Evolutionary conservation across 2,113 vertebrate genomes (phyloP), one percentile per base, ranked within the genome.

Genomic region (Emydocephalus ijimae): DNA sequence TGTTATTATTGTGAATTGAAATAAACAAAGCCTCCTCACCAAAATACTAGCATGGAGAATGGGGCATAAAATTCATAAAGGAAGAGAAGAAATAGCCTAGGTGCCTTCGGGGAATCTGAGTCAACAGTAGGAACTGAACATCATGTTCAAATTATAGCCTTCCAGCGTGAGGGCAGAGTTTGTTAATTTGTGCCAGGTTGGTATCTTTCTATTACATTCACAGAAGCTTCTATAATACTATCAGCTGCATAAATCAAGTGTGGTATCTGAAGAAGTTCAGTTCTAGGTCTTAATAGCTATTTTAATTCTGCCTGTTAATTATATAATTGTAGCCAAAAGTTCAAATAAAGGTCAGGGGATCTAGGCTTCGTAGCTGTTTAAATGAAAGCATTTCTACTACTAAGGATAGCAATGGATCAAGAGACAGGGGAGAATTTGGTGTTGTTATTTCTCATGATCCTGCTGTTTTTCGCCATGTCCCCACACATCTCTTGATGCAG

Each of bases 161-260:
- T 98, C 97, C 97, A 98, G 97, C 97, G 97, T 98, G 98, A 98
- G 97, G 97, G 97, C 96, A 96, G 97, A 96, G 94, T 97, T 95
- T 95, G 97, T 97, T 98, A 97, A 97, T 98, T 96, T 97, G 93
- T 97, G 96, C 97, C 97, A 97, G 96, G 94, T 94, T 97, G 92
- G 97, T 96, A 97, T 97, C 96, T 90, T 97, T 98, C 96, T 96
- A 97, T 97, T 96, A 97, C 96, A 95, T 97, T 96, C 96, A 93
- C 93, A 92, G 96, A 96, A 97, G 95, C 97, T 94, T 97, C 50
- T 96, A 96, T 98, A 97, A 97, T 97, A 97, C 97, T 94, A 64
- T 95, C 96, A 97, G 96, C 96, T 95, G 96, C 94, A 94, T 96
- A 96, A 97, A 95, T 95, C 21, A 97, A 96, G 96, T 96, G 94